Evolutionary conservation across 2,797 vertebrate species (phyloP).

Genomic region (Buphagus erythrorhynchus): DNA sequence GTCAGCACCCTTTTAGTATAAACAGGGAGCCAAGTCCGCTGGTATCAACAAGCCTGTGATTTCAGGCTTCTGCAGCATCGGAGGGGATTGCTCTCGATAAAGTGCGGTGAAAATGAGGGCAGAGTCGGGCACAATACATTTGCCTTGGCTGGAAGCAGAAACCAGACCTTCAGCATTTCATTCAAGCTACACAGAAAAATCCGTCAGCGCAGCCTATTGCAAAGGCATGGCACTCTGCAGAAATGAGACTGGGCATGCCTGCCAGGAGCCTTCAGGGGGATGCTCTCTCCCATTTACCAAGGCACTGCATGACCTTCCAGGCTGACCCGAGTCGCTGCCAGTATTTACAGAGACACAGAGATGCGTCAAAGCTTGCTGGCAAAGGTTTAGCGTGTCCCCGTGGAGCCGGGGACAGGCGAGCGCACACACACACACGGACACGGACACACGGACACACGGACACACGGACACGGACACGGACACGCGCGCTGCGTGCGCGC

Average conservation of each 20-base stretch:
- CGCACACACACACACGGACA: not conserved
- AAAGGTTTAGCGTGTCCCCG: not conserved
- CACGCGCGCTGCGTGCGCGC: not conserved
- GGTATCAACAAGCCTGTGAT: not conserved
- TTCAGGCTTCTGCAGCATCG: not conserved
- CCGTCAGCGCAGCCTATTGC: not conserved
- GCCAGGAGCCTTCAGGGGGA: not conserved
- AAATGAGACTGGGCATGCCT: not conserved
- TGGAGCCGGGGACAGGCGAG: not conserved
- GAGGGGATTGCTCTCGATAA: not conserved
- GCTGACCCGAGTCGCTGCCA: not conserved
- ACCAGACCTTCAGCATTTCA: not conserved
- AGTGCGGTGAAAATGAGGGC: not conserved
- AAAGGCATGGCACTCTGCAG: not conserved
- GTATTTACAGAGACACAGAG: not conserved
- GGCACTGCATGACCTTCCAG: not conserved
- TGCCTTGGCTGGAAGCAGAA: not conserved
- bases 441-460: not conserved
- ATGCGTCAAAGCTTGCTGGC: not conserved
- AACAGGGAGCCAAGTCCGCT: not conserved
- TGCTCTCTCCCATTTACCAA: not conserved
- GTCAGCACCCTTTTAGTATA: not conserved
- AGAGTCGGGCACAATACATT: not conserved
- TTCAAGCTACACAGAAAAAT: not conserved
- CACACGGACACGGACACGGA: not conserved